Conservation (phyloP, 2,888 invertebrate genomes). For the Trissoscelio sp. region DNA sequence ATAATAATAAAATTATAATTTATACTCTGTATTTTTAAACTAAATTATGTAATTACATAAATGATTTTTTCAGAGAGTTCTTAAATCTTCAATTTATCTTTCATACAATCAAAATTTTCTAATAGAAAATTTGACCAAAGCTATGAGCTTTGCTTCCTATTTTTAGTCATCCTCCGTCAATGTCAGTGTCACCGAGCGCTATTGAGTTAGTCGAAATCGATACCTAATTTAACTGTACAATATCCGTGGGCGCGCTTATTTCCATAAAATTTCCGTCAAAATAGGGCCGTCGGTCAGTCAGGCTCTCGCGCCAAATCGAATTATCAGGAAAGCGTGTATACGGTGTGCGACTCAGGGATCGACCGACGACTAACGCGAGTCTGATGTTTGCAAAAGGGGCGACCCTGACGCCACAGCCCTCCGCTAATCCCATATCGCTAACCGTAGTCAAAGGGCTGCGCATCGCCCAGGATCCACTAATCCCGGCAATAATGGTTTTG, state of each 20-base stretch:
- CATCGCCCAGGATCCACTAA: conserved; percentile 76
- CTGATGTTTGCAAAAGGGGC: conserved; percentile 79
- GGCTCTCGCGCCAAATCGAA: conserved; percentile 73
- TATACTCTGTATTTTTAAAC: too few relatives aligned
- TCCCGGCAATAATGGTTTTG: conserved; percentile 79
- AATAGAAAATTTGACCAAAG: background rate
- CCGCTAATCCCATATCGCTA: conserved; percentile 75
- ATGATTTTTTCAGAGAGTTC: too few relatives aligned
- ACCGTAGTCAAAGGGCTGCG: conserved; percentile 78
- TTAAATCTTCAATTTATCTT: too few relatives aligned
- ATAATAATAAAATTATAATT: too few relatives aligned
- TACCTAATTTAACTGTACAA: conserved; percentile 51
- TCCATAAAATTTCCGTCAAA: conserved; percentile 61
- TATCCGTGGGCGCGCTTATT: conserved; percentile 35
- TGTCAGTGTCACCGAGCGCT: conserved; percentile 30
- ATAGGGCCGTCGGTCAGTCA: conserved; percentile 59
- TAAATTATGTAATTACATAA: too few relatives aligned
- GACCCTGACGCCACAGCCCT: conserved; percentile 69
- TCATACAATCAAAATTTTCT: too few relatives aligned
- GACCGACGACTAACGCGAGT: conserved; percentile 77
- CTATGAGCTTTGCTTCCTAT: background rate
- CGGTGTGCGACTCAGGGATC: conserved; percentile 73
- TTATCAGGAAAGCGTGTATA: conserved; percentile 77
- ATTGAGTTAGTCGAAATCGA: conserved; percentile 38
- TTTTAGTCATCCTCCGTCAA: conserved; percentile 36